Conservation (phyloP, 2,113 vertebrate species). For the Alectura lathami region DNA sequence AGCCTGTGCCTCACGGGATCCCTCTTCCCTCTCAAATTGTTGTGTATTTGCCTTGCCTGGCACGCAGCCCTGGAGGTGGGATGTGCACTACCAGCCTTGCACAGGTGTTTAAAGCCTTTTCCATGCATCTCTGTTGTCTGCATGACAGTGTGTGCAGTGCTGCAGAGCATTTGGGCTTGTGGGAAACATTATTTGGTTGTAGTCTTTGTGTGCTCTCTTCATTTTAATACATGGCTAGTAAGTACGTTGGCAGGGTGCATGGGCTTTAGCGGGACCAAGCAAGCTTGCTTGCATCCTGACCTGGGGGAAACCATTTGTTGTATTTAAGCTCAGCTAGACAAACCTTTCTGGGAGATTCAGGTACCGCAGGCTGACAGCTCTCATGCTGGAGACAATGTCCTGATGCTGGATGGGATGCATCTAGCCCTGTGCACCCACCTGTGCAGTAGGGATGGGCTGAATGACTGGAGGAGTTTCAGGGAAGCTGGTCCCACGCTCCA, state of each 20-base stretch:
- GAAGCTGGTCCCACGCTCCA: background rate
- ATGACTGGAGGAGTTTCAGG: background rate
- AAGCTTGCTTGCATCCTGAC: background rate
- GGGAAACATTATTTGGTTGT: background rate
- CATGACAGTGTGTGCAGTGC: background rate
- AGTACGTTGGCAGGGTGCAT: accelerated
- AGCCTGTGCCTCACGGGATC: too few relatives aligned
- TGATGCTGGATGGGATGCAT: background rate
- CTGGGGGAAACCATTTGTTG: background rate
- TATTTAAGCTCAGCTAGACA: background rate
- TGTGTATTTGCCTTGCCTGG: background rate
- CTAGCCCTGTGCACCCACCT: background rate
- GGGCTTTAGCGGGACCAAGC: background rate
- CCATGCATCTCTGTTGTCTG: background rate
- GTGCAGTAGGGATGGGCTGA: background rate
- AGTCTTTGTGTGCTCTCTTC: background rate
- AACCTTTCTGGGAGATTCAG: background rate
- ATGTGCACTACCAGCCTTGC: background rate
- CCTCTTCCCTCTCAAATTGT: background rate
- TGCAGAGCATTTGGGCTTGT: background rate
- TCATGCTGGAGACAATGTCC: background rate
- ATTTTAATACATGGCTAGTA: background rate
- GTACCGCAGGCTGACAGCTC: background rate
- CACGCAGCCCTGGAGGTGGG: background rate
- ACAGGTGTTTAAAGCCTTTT: background rate